Evolutionary conservation across 2,888 invertebrate species (phyloP).

Genomic region (Dorcus hopei): DNA sequence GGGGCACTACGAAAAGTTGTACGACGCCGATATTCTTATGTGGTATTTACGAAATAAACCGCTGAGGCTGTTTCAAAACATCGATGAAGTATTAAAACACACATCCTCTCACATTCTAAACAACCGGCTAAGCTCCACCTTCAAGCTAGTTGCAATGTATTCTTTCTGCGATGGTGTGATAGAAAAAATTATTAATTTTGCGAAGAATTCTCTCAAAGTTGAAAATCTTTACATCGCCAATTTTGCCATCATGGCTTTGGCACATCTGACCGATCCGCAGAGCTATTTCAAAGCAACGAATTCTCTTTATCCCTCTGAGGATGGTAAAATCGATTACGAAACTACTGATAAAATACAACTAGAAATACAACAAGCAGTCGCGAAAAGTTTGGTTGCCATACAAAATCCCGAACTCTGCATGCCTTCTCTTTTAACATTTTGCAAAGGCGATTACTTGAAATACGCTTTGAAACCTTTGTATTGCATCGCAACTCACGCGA

Average conservation of each 20-base stretch:
- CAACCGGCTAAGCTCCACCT: too few species aligned
- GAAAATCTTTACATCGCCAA: too few species aligned
- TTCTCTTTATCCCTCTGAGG: background rate
- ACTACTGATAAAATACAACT: background rate
- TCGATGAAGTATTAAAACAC: background rate
- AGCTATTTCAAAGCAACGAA: too few species aligned
- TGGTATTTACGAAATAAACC: background rate
- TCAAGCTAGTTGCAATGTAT: too few species aligned
- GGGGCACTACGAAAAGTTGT: too few species aligned
- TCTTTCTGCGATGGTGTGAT: background rate
- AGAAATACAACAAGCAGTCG: background rate
- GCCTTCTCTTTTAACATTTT: constrained; percentile 9
- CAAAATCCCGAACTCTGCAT: background rate
- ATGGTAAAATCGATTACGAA: constrained; percentile 5
- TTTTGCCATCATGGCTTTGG: too few species aligned
- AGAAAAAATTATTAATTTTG: background rate
- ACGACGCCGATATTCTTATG: background rate
- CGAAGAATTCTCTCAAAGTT: background rate
- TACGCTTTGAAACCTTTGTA: constrained; percentile 4
- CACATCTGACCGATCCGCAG: too few species aligned
- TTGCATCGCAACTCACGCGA: background rate
- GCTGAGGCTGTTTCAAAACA: background rate
- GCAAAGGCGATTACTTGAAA: constrained; percentile 13
- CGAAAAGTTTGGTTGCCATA: background rate
- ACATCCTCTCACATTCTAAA: too few species aligned